Base-by-base conservation (phyloP, 2,797 vertebrate genomes). In the Crenuchus spilurus region DNA sequence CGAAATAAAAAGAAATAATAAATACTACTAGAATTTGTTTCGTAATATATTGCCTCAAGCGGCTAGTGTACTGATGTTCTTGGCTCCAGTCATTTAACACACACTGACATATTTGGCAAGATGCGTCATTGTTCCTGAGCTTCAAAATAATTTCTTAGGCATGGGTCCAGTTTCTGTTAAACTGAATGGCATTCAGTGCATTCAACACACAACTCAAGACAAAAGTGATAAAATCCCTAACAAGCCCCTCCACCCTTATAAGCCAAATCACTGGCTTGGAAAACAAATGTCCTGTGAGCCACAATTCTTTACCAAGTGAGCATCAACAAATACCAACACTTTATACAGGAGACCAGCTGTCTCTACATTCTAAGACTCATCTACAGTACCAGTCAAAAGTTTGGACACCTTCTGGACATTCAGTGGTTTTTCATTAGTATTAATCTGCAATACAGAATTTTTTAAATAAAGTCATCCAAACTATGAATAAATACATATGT, bases 41-140 rank as follows among this genome's bases (percentile, higher is more conserved):
- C n/a, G n/a, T n/a, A n/a, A 48, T 49, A 9, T 22, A 24, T 22
- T 37, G 22, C 30, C 42, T 48, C 62, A 39, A 57, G 39, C 28
- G 70, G 63, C 26, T 66, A 0, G 20, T 62, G 35, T 11, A 22
- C 1, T 30, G 26, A 26, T 58, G 64, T 60, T 74, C 72, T 60
- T 30, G 42, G 64, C 72, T 67, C 33, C 24, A 31, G 22, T 22
- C 33, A 8, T 39, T 48, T 13, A 60, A 51, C 1, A 8, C 13
- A 1, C 48, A n/a, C 6, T 44, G 13, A 28, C 14, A 33, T 14
- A 48, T 5, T 49, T 30, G 39, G 20, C 14, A 18, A 33, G 14
- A 46, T 35, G 26, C n/a, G 20, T 46, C 6, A 26, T 74, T 74
- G 72, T 68, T 68, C 64, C 66, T 41, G 28, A 33, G 72, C 72